These are phyloP conservation scores for Polyploca ridens DNA, from an alignment of 2,888 invertebrate genomes.

Conservation along the genomic window DNA sequence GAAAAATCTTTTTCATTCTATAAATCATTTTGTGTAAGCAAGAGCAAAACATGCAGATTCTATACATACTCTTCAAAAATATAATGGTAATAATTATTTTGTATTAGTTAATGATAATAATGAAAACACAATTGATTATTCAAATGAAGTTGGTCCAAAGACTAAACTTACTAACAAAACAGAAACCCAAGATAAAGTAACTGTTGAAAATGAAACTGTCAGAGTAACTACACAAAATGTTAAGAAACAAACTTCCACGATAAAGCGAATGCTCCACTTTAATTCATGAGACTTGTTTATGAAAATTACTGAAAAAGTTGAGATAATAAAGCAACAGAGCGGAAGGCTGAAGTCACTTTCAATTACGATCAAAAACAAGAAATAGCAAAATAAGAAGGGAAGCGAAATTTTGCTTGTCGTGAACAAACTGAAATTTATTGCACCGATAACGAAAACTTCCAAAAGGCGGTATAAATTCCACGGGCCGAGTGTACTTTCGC, in stretches of 20 bases:
- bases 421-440: constrained; percentile 73
- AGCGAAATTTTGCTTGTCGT: constrained; percentile 37
- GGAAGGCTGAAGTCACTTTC: constrained; percentile 53
- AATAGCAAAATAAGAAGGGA: constrained; percentile 47
- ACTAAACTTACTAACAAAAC: constrained; percentile 7
- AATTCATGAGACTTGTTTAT: constrained; percentile 8
- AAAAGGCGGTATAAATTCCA: constrained; percentile 72
- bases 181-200: constrained; percentile 1
- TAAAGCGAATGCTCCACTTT: constrained; percentile 7
- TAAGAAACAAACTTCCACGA: constrained; percentile 8
- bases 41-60: neutral
- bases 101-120: neutral
- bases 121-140: neutral
- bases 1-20: constrained; percentile 13
- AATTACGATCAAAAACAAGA: constrained; percentile 57
- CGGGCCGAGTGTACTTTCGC: constrained; percentile 48
- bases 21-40: too few species aligned
- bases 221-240: constrained; percentile 9
- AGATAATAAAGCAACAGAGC: constrained; percentile 39
- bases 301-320: constrained; percentile 49
- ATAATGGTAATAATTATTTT: neutral
- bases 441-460: constrained; percentile 71
- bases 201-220: constrained; percentile 2
- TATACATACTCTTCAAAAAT: neutral
- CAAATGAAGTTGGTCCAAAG: neutral